These are phyloP conservation scores for Actinemys pallida DNA, from an alignment of 2,113 vertebrate genomes.

Conservation along the genomic window DNA sequence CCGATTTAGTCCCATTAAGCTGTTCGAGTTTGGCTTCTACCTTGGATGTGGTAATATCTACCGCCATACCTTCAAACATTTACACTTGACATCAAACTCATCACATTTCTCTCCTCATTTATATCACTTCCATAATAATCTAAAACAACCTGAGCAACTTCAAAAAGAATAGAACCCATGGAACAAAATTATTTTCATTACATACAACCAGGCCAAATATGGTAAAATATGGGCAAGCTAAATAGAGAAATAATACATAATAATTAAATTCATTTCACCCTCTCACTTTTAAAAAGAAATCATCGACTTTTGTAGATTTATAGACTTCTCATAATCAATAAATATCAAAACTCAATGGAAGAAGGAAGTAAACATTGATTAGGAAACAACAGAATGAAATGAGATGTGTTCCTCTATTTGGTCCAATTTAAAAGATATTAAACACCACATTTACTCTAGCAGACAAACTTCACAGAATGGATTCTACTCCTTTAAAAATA, in stretches of 20 bases:
- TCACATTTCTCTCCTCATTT: neutral
- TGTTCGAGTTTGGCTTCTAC: too few relatives aligned
- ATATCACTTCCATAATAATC: neutral
- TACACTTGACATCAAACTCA: neutral
- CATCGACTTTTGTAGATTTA: neutral
- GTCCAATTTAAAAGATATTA: neutral
- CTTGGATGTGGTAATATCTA: too few relatives aligned
- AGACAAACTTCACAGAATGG: neutral
- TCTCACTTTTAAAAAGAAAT: neutral
- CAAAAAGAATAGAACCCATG: neutral
- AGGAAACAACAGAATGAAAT: neutral
- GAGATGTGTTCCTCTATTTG: neutral
- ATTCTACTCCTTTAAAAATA: neutral
- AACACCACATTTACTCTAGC: neutral
- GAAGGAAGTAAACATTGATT: neutral
- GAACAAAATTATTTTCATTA: neutral
- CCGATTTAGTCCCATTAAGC: too few relatives aligned
- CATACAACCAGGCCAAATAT: neutral
- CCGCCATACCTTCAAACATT: neutral
- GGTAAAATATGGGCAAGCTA: neutral
- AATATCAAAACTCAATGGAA: conserved; percentile 2
- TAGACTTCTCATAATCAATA: neutral
- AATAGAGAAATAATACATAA: neutral
- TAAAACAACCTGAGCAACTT: neutral
- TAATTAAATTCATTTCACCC: neutral